phyloP scores from a whole-genome alignment of 1,140 invertebrate genomes.

The Cryptotermes secundus region DNA sequence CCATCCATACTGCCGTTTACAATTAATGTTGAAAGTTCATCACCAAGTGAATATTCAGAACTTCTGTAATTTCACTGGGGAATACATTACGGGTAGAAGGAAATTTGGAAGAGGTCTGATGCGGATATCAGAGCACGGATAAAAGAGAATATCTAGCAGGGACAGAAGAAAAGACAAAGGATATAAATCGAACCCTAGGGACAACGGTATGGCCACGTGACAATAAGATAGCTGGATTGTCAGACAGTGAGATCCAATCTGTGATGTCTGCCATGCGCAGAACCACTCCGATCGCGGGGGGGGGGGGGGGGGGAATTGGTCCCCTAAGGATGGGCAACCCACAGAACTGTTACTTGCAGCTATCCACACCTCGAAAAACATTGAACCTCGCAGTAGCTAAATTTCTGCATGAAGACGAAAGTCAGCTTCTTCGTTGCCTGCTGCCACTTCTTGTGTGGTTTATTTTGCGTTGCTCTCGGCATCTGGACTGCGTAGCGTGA shows the following conservation, averaged over 20 bases:
- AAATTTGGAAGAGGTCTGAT: background rate
- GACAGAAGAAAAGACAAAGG: constrained; percentile 6
- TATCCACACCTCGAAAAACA: background rate
- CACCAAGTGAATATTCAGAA: no score
- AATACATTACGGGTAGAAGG: background rate
- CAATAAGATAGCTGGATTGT: constrained; percentile 7
- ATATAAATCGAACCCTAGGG: constrained; percentile 4
- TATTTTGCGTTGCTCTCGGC: no score
- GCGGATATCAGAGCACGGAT: background rate
- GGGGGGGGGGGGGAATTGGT: background rate
- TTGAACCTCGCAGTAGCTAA: background rate
- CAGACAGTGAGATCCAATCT: constrained; percentile 14
- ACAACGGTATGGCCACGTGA: background rate
- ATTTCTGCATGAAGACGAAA: no score
- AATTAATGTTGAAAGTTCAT: no score
- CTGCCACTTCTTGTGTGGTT: no score
- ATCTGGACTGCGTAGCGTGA: no score
- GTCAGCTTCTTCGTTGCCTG: no score
- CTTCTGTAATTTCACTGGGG: background rate
- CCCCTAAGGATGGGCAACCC: background rate
- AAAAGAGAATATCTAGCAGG: background rate
- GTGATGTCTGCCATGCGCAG: background rate
- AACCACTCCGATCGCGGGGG: no score
- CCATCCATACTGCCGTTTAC: no score
- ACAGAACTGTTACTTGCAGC: background rate